These are phyloP conservation scores for Vulpes ferrilata DNA, from an alignment of 2,113 vertebrate genomes.

Conservation along the genomic window DNA sequence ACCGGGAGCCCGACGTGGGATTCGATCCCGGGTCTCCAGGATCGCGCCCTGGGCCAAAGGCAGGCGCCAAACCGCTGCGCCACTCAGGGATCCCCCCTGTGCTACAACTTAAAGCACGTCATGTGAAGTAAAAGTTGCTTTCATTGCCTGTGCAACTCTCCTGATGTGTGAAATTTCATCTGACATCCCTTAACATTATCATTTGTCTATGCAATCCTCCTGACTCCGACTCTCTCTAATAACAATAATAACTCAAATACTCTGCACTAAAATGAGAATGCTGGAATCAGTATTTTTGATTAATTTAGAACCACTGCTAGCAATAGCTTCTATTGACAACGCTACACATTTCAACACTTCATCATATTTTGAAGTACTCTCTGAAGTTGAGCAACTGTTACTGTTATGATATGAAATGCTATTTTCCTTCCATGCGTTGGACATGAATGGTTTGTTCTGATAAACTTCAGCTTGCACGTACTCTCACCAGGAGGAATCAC, in stretches of 20 bases:
- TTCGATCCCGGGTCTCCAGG: no score
- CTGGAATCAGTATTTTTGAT: constrained; percentile 67
- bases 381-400: constrained; percentile 61
- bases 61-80: no score
- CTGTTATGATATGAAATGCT: constrained; percentile 45
- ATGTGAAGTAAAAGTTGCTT: constrained; percentile 65
- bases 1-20: no score
- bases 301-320: constrained; percentile 65
- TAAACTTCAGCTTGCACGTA: constrained; percentile 65
- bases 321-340: constrained; percentile 55
- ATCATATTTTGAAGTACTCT: constrained; percentile 70
- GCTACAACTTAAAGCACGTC: constrained; percentile 24
- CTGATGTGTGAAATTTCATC: constrained; percentile 71
- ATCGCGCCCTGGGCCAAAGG: no score
- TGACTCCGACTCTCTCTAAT: constrained; percentile 67
- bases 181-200: constrained; percentile 67
- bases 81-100: no score
- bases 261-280: not conserved
- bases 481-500: constrained; percentile 11
- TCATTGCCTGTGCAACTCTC: constrained; percentile 50
- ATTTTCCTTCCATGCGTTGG: constrained; percentile 34
- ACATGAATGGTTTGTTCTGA: constrained; percentile 65
- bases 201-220: constrained; percentile 65
- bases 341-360: constrained; percentile 46
- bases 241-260: constrained; percentile 70